Evolutionary conservation across 2,113 vertebrate species (phyloP).

Genomic region (Gnathonemus echidnorhynchus): DNA sequence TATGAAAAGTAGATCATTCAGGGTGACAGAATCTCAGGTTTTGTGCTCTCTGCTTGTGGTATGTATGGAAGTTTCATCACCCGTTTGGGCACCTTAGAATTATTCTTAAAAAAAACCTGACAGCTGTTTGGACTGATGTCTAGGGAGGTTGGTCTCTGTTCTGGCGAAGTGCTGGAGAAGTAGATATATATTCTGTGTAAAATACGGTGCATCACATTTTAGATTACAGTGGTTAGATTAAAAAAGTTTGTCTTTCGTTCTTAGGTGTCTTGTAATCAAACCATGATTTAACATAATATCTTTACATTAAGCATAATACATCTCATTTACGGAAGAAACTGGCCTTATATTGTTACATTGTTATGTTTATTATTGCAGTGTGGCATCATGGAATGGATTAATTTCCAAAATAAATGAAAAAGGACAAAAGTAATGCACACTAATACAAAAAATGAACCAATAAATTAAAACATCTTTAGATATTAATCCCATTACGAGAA

Average conservation of each 20-base stretch:
- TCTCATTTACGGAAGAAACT: neutral
- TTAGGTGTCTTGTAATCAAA: neutral
- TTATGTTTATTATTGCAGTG: slow-evolving; percentile 5
- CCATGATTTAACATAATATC: neutral
- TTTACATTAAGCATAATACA: neutral
- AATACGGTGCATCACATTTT: neutral
- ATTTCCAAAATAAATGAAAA: slow-evolving; percentile 12
- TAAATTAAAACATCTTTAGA: slow-evolving; percentile 10
- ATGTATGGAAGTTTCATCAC: neutral
- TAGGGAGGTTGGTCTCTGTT: neutral
- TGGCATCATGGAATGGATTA: neutral
- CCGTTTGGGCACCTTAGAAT: neutral
- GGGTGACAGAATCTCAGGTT: neutral
- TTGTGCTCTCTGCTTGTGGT: neutral
- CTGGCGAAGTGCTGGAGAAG: too few relatives aligned
- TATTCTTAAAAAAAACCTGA: neutral
- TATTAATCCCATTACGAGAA: neutral
- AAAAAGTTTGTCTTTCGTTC: neutral
- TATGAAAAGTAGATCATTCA: neutral
- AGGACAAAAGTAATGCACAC: slow-evolving; percentile 14
- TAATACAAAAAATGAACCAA: slow-evolving; percentile 17
- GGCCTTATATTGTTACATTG: neutral
- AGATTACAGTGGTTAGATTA: neutral
- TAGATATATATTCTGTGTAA: neutral
- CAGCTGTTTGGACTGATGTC: neutral